A percentile compares a stretch with the other conserved stretches of the same genome.
Evolutionary conservation across 2,888 invertebrate species (phyloP).

Genomic region (Rhimphoctona megacephalus): DNA sequence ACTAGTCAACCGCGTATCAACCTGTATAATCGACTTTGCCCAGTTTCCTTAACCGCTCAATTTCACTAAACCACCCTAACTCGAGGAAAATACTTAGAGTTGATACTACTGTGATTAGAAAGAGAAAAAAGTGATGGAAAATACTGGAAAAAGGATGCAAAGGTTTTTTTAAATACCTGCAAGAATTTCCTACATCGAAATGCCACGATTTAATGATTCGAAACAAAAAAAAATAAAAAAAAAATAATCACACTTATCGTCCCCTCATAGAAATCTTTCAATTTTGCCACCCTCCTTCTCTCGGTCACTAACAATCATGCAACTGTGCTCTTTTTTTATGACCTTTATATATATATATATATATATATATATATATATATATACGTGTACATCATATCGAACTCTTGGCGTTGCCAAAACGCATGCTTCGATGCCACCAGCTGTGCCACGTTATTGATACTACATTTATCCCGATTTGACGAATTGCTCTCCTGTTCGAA

Average conservation of each 20-base stretch:
- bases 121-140: too few species aligned
- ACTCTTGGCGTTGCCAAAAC: slow-evolving; percentile 75
- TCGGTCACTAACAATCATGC: neutral
- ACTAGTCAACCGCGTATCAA: slow-evolving; percentile 70
- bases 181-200: too few species aligned
- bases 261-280: neutral
- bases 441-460: slow-evolving; percentile 84
- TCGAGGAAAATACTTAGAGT: neutral
- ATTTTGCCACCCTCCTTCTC: neutral
- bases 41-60: slow-evolving; percentile 49
- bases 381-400: neutral
- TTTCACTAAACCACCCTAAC: neutral
- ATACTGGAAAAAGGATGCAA: too few species aligned
- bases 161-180: too few species aligned
- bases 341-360: neutral
- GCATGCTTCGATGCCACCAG: slow-evolving; percentile 84
- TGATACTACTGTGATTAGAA: too few species aligned
- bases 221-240: neutral
- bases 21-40: slow-evolving; percentile 66
- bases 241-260: neutral
- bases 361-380: too few species aligned
- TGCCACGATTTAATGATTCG: too few species aligned
- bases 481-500: slow-evolving; percentile 81
- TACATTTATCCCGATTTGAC: slow-evolving; percentile 85
- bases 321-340: neutral